phyloP scores from a whole-genome alignment of 2,113 vertebrate species.

The Amia ocellicauda region DNA sequence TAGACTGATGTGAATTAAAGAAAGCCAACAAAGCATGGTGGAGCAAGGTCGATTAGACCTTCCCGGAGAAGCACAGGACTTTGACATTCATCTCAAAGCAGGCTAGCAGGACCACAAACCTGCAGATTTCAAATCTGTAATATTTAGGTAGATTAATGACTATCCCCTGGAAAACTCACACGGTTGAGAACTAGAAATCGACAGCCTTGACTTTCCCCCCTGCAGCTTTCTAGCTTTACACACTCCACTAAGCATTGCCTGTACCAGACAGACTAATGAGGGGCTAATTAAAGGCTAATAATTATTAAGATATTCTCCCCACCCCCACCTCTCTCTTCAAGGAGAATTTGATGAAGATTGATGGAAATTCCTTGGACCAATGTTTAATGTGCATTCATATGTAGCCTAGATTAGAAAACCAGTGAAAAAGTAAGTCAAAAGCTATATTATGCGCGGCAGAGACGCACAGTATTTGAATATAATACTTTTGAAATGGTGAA shows the following conservation, averaged over 20 bases:
- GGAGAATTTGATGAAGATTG: slow-evolving; percentile 53
- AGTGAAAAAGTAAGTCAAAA: neutral
- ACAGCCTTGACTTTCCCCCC: slow-evolving; percentile 16
- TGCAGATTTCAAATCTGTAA: too few species aligned
- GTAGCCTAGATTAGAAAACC: too few species aligned
- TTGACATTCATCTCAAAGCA: too few species aligned
- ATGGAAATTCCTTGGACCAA: slow-evolving; percentile 38
- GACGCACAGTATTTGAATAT: too few species aligned
- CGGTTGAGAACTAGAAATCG: neutral
- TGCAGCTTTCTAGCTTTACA: slow-evolving; percentile 19
- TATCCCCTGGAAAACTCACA: slow-evolving; percentile 13
- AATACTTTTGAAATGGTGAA: too few species aligned
- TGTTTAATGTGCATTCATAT: slow-evolving; percentile 21
- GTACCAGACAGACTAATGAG: slow-evolving; percentile 44
- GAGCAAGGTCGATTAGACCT: too few species aligned
- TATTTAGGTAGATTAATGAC: too few species aligned
- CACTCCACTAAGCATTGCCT: slow-evolving; percentile 15
- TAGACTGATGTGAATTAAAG: too few species aligned
- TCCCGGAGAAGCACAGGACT: too few species aligned
- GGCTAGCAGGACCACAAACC: too few species aligned
- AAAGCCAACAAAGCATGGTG: too few species aligned
- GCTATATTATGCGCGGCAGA: neutral
- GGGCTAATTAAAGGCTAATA: slow-evolving; percentile 53
- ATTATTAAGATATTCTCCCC: slow-evolving; percentile 40
- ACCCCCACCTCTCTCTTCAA: slow-evolving; percentile 34